Conservation (phyloP, 2,113 vertebrate genomes). For the Acanthisitta chloris region DNA sequence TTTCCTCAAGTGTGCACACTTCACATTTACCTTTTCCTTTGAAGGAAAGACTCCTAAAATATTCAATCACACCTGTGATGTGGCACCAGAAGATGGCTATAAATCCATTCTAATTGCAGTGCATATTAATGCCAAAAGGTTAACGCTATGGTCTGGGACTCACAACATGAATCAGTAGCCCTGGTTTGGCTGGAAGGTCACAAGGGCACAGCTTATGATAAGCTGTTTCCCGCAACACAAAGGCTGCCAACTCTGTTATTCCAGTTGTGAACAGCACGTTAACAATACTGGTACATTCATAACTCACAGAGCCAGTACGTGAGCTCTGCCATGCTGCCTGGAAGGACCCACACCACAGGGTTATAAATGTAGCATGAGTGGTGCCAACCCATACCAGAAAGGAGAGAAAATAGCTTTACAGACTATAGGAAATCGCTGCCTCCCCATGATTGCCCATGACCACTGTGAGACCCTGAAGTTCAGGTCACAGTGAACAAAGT, state of each 20-base stretch:
- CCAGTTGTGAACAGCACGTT: neutral
- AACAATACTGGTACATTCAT: neutral
- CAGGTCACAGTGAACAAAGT: neutral
- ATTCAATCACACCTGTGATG: slow-evolving; percentile 50
- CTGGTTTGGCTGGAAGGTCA: slow-evolving; percentile 19
- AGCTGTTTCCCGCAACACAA: slow-evolving; percentile 36
- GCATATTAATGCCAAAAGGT: neutral
- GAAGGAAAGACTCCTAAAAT: slow-evolving; percentile 51
- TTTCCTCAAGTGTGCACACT: neutral
- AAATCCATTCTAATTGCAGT: slow-evolving; percentile 35
- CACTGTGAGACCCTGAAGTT: neutral
- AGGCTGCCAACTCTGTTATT: slow-evolving; percentile 41
- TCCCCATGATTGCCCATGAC: neutral
- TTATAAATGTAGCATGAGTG: neutral
- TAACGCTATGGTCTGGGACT: neutral
- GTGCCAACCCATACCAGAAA: neutral
- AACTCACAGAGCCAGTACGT: neutral
- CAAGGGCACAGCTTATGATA: neutral
- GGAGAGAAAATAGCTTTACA: neutral
- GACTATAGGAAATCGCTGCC: neutral
- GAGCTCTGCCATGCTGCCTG: slow-evolving; percentile 2
- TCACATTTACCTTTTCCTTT: slow-evolving; percentile 25
- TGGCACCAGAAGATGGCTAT: slow-evolving; percentile 31
- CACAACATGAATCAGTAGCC: slow-evolving; percentile 33
- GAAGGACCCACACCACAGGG: neutral